Conservation (phyloP, 2,888 invertebrate genomes). For the Cephus pygmeus region DNA sequence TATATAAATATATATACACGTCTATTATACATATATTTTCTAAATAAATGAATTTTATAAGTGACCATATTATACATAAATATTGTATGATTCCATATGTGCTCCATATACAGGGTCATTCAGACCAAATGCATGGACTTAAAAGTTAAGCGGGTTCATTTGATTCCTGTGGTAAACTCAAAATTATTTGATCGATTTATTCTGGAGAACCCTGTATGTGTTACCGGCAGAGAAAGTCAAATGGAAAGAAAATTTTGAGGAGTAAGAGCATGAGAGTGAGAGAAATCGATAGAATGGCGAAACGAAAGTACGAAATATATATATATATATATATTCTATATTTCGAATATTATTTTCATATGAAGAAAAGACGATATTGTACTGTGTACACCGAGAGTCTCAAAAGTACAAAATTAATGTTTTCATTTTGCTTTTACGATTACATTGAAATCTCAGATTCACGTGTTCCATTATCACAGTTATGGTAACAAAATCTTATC, state of each 20-base stretch:
- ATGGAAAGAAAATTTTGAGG: background rate
- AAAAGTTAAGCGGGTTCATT: background rate
- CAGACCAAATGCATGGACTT: constrained; percentile 17
- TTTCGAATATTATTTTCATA: constrained; percentile 1
- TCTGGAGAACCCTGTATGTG: background rate
- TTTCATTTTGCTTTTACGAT: background rate
- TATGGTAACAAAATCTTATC: too few relatives aligned
- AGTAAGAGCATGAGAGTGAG: constrained; percentile 23
- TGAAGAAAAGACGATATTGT: constrained; percentile 26
- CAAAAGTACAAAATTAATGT: constrained; percentile 18
- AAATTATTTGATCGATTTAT: background rate
- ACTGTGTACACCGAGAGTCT: constrained; percentile 27
- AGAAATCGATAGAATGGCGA: constrained; percentile 24
- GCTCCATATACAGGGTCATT: constrained; percentile 25
- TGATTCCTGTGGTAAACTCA: background rate
- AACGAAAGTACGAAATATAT: constrained; percentile 26
- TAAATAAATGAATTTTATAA: constrained; percentile 44
- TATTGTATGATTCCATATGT: constrained; percentile 26
- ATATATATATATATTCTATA: constrained; percentile 23
- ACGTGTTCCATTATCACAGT: too few relatives aligned
- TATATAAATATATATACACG: constrained; percentile 27
- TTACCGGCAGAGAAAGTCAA: constrained; percentile 2
- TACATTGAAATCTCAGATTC: too few relatives aligned
- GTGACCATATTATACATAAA: constrained; percentile 42
- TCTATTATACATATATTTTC: constrained; percentile 39